Conservation (phyloP, 2,888 invertebrate species). For the Hydropsyche betteni region DNA sequence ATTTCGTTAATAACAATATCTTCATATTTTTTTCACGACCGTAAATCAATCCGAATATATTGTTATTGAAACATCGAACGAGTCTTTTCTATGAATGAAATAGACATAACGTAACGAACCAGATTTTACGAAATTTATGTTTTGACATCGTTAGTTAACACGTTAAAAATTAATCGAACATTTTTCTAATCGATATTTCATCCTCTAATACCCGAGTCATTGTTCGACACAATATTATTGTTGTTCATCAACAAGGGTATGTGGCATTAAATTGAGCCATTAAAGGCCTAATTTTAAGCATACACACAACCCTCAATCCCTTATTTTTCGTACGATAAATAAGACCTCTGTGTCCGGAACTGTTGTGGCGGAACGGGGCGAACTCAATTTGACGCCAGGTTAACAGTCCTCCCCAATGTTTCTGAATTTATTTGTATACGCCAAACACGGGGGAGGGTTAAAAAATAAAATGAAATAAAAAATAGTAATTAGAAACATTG, state of each 20-base stretch:
- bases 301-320: slow-evolving; percentile 28
- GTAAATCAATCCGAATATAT: slow-evolving; percentile 30
- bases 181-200: no score
- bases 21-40: slow-evolving; percentile 25
- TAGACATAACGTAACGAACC: no score
- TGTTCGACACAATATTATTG: no score
- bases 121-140: no score
- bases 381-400: slow-evolving; percentile 52
- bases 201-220: no score
- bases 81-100: no score
- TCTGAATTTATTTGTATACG: no score
- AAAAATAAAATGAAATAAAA: no score
- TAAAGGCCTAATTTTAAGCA: slow-evolving; percentile 27
- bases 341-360: slow-evolving; percentile 44
- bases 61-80: background rate
- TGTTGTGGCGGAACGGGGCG: slow-evolving; percentile 39
- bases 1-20: slow-evolving; percentile 37
- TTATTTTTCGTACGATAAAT: slow-evolving; percentile 43
- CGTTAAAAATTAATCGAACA: no score
- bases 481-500: no score
- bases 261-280: slow-evolving; percentile 35
- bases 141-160: no score
- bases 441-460: no score
- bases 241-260: slow-evolving; percentile 7
- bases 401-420: slow-evolving; percentile 36